Conservation (phyloP, 92 coral and sea anemone genomes). For the Porites divaricata region DNA sequence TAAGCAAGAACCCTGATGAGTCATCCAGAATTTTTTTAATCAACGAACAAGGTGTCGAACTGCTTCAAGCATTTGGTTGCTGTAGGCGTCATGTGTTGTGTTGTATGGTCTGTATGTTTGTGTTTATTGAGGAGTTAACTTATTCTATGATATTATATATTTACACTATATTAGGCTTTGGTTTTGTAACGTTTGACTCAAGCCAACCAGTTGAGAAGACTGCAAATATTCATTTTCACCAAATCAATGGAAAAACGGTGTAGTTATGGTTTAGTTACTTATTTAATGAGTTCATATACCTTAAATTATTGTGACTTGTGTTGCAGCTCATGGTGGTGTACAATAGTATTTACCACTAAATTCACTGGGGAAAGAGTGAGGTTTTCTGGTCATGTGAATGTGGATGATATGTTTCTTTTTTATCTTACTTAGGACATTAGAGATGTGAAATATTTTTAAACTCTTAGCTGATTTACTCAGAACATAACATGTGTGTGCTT, state of each 20-base stretch:
- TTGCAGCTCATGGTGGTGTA: neutral
- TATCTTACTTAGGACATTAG: neutral
- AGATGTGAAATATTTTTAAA: too few relatives aligned
- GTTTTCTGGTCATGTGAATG: neutral
- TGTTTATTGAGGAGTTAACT: slow-evolving; percentile 47
- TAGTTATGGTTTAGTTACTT: slow-evolving; percentile 85
- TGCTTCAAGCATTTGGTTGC: slow-evolving; percentile 1
- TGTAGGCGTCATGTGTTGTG: slow-evolving; percentile 2
- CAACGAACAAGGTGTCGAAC: neutral
- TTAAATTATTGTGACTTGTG: neutral
- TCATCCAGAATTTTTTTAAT: too few relatives aligned
- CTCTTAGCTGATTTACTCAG: too few relatives aligned
- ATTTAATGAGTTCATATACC: slow-evolving; percentile 4
- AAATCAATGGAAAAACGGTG: slow-evolving; percentile 99
- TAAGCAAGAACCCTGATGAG: neutral
- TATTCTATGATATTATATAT: slow-evolving; percentile 66
- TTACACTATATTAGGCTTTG: slow-evolving; percentile 96
- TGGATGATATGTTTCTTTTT: too few relatives aligned
- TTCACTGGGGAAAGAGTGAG: neutral
- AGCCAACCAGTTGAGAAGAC: slow-evolving; percentile 95
- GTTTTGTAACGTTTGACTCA: slow-evolving; percentile 98
- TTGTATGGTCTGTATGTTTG: slow-evolving; percentile 24
- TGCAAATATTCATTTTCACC: slow-evolving; percentile 90
- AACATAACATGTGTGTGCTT: too few relatives aligned
- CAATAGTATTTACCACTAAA: neutral